Base-by-base conservation (phyloP, 2,888 invertebrate genomes). In the Orchesellides sinensis region DNA sequence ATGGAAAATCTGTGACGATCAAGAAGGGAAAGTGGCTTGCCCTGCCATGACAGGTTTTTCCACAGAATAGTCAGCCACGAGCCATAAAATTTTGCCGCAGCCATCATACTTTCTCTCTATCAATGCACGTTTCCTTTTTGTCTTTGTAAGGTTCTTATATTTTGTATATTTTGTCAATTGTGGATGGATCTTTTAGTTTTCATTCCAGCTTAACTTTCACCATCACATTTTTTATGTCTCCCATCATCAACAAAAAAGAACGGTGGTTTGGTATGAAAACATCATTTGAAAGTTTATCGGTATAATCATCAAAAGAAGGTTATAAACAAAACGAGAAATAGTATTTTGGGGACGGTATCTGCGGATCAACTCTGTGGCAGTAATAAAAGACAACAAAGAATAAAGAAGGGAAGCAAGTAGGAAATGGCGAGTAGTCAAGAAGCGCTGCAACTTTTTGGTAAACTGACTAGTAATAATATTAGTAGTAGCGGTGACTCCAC, bases 121-220 rank as follows among this genome's bases (percentile, higher is more conserved):
- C 27, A 2, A 14, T 14, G 49, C 29, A 19, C 40, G 40, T 40
- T 40, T n/a, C 40, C 25, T 45, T 25, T 54, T 59, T 70, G 35
- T 14, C 35, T 17, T 35, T 32, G 23, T 8, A 21, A 40, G 10
- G 40, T n/a, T 8, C 40, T 56, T 56, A 19, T 40, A 52, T 14
- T 23, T 52, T 32, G 35, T 65, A 21, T 54, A 25, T 45, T 35
- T 17, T 63, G 63, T 73, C 45, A 65, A 40, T 75, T 66, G 52
- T n/a, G 75, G 66, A 66, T 40, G 68, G 59, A 68, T 68, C 45
- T 77, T 68, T n/a, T 10, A 66, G 52, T 45, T 77, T 68, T 77
- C 68, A 59, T 66, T 68, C 68, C 68, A 56, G 40, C 40, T 27
- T 47, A 45, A 77, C 77, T 77, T 77, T 77, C 47, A 47, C 77